These are phyloP conservation scores for Rutpela maculata DNA, from an alignment of 2,888 invertebrate species.

Conservation along the genomic window DNA sequence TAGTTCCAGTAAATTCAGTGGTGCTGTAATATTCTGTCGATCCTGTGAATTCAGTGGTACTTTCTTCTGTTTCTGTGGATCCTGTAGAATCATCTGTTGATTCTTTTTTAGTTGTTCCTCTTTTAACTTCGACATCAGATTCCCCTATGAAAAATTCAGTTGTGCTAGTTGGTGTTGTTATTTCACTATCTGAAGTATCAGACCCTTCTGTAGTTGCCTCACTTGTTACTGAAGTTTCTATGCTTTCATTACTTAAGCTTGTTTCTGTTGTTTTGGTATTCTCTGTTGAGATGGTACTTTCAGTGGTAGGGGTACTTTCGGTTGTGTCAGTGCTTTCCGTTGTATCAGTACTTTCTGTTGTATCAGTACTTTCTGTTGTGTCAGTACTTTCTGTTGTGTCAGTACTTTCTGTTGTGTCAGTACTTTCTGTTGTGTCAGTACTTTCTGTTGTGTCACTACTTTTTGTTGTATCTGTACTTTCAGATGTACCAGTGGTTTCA, in stretches of 20 bases:
- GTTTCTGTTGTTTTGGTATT: conserved; percentile 43
- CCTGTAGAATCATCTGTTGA: conserved; percentile 48
- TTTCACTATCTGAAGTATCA: conserved; percentile 28
- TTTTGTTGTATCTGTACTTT: conserved; percentile 52
- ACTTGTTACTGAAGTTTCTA: conserved; percentile 43
- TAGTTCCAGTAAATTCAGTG: conserved; percentile 40
- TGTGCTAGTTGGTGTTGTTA: conserved; percentile 44
- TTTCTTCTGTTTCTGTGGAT: conserved; percentile 50
- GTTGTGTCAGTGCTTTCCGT: conserved; percentile 44
- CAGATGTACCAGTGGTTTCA: conserved; percentile 57
- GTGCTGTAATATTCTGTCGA: conserved; percentile 43
- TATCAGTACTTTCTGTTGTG: conserved; percentile 58
- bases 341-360: conserved; percentile 45
- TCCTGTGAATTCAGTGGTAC: conserved; percentile 57
- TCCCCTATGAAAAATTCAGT: conserved; percentile 44
- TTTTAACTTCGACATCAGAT: conserved; percentile 24
- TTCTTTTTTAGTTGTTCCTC: conserved; percentile 40
- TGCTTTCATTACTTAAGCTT: conserved; percentile 43
- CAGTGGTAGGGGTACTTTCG: conserved; percentile 55
- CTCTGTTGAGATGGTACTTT: conserved; percentile 46
- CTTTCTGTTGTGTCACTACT: conserved; percentile 19
- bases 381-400: conserved; percentile 52
- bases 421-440: conserved; percentile 50
- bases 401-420: conserved; percentile 54
- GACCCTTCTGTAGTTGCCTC: conserved; percentile 36